phyloP scores from a whole-genome alignment of 2,888 invertebrate species.

The Autographa pulchrina region DNA sequence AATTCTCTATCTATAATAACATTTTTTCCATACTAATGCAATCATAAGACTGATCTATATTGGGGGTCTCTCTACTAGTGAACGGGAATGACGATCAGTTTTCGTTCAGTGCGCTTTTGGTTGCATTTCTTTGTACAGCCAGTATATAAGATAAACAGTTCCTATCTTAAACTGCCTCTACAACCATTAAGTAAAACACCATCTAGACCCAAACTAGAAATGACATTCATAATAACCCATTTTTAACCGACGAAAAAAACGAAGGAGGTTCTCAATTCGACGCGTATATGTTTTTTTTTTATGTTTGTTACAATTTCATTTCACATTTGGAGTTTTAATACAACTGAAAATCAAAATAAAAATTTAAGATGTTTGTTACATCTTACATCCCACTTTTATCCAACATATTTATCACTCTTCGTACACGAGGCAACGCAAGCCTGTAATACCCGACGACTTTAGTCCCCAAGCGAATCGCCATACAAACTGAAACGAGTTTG shows the following conservation, averaged over 20 bases:
- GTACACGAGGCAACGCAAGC: too few relatives aligned
- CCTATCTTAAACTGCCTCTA: too few relatives aligned
- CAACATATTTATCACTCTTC: too few relatives aligned
- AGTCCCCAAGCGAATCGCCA: too few relatives aligned
- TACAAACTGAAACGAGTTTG: too few relatives aligned
- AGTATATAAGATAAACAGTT: constrained; percentile 10
- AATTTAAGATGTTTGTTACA: too few relatives aligned
- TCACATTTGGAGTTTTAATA: not conserved
- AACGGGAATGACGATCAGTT: constrained; percentile 39
- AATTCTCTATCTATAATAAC: constrained; percentile 80
- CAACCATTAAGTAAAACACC: not conserved
- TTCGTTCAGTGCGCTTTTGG: constrained; percentile 22
- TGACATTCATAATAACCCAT: not conserved
- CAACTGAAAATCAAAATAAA: too few relatives aligned
- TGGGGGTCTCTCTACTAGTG: constrained; percentile 61
- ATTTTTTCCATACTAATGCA: constrained; percentile 73
- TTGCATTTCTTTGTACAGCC: constrained; percentile 26
- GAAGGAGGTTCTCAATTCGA: too few relatives aligned
- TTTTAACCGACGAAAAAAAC: too few relatives aligned
- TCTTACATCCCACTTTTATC: not conserved
- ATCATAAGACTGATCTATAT: constrained; percentile 81
- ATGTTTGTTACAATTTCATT: too few relatives aligned
- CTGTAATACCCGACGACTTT: too few relatives aligned
- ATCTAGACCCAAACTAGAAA: not conserved
- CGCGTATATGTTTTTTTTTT: too few relatives aligned